phyloP scores from a whole-genome alignment of 2,888 invertebrate genomes.

The Uropetala carovei region DNA sequence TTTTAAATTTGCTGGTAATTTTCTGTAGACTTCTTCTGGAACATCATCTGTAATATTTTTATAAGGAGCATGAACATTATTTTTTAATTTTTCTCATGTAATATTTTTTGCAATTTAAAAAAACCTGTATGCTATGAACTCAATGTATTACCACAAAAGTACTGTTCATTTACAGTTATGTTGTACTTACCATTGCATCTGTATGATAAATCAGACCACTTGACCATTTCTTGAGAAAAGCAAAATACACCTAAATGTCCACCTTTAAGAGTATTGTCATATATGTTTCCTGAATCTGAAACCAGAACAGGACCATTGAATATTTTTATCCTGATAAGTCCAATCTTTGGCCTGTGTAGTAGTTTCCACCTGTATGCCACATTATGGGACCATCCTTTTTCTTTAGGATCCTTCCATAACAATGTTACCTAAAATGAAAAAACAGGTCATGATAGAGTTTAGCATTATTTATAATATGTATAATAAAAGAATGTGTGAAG shows the following conservation, averaged over 20 bases:
- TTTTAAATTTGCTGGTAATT: constrained; percentile 84
- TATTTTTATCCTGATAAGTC: constrained; percentile 93
- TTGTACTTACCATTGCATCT: constrained; percentile 82
- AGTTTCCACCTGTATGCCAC: constrained; percentile 96
- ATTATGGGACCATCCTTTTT: constrained; percentile 94
- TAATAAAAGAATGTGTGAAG: too few relatives aligned
- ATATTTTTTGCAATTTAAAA: too few relatives aligned
- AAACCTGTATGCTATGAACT: too few relatives aligned
- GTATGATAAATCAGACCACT: constrained; percentile 97
- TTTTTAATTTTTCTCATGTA: too few relatives aligned
- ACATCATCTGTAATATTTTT: constrained; percentile 79
- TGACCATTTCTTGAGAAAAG: constrained; percentile 98
- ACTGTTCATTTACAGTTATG: neutral
- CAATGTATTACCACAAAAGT: too few relatives aligned
- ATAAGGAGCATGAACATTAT: neutral
- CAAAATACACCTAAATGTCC: constrained; percentile 96
- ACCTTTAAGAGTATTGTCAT: constrained; percentile 91
- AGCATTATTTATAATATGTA: neutral
- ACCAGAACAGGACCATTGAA: constrained; percentile 91
- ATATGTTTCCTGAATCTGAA: constrained; percentile 95
- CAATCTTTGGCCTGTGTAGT: constrained; percentile 92
- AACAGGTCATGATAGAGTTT: too few relatives aligned
- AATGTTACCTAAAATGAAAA: constrained; percentile 80
- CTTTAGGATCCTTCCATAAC: constrained; percentile 94
- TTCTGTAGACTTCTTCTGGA: constrained; percentile 74